Base-by-base conservation (phyloP, 2,797 vertebrate genomes). In the Lagorchestes hirsutus region DNA sequence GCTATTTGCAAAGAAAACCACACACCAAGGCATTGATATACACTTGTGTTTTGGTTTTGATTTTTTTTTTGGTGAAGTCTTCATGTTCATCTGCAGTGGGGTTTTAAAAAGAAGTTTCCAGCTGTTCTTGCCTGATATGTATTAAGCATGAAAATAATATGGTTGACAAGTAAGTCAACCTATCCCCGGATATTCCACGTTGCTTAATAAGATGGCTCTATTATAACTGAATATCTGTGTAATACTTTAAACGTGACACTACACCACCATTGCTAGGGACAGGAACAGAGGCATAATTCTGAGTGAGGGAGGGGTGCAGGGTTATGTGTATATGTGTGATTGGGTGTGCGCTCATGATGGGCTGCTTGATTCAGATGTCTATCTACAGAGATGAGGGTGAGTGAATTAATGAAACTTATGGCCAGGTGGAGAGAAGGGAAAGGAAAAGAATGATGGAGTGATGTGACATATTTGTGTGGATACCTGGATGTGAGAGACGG, bases 11-110 rank as follows among this genome's bases (percentile, higher is more conserved):
- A 94, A 96, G 94, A 92, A 97, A 98, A 97, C 95, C 97, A 96
- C 91, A 91, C 98, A 98, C 97, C 98, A 98, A 98, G 97, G 97
- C 98, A 98, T 98, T 98, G 93, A 92, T 98, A 98, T 90, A 97
- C 91, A 96, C 93, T 95, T 97, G 40, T 96, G 31, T 97, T 98
- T 98, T 92, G 56, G 11, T n/a, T 95, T 92, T 96, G 95, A 92
- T 6, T 93, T 95, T 98, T 98, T 98, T 98, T 98, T 98, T 98
- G 97, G 97, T 95, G 93, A 95, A 96, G 95, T 98, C 95, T 93
- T 93, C 87, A 93, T 98, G 96, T 97, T 98, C 97, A 95, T 96
- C 97, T 96, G 62, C 93, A 97, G 92, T 93, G 93, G 95, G 97
- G 96, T 93, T 96, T 91, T 98, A 97, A 97, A 98, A 96, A 93